phyloP scores from a whole-genome alignment of 2,888 invertebrate genomes.

The Drosophila antonietae region DNA sequence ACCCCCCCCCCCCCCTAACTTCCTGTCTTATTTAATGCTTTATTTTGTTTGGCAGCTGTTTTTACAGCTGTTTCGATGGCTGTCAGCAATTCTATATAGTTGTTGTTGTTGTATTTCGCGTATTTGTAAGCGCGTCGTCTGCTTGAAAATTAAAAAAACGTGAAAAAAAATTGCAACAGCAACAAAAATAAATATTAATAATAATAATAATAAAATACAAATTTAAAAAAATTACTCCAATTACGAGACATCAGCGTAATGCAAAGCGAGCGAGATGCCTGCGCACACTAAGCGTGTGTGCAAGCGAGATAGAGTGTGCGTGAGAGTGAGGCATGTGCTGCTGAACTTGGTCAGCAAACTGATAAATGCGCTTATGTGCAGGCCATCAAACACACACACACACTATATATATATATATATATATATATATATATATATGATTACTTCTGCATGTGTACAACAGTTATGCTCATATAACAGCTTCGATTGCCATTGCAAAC shows the following conservation, averaged over 20 bases:
- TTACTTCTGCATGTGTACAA: neutral
- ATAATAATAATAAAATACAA: neutral
- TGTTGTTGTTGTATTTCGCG: slow-evolving; percentile 15
- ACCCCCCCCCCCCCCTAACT: too few species aligned
- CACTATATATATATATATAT: neutral
- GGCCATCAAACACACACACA: neutral
- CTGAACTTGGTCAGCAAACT: slow-evolving; percentile 50
- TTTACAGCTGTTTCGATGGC: slow-evolving; percentile 59
- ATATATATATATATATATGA: neutral
- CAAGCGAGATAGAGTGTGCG: neutral
- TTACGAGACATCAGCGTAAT: slow-evolving; percentile 46
- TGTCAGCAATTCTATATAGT: slow-evolving; percentile 38
- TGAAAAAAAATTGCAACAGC: neutral
- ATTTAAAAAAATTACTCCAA: slow-evolving; percentile 35
- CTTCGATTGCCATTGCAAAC: slow-evolving; percentile 16
- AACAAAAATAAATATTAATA: neutral
- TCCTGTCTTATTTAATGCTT: neutral
- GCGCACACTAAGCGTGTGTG: neutral
- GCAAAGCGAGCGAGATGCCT: slow-evolving; percentile 10
- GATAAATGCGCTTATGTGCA: slow-evolving; percentile 4
- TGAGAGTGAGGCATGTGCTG: slow-evolving; percentile 7
- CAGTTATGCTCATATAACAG: slow-evolving; percentile 9
- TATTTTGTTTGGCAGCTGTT: slow-evolving; percentile 49
- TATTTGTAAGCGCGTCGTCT: slow-evolving; percentile 23
- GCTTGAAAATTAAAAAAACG: slow-evolving; percentile 22